Conservation (phyloP, 2,888 invertebrate species). For the Aphidius colemani region DNA sequence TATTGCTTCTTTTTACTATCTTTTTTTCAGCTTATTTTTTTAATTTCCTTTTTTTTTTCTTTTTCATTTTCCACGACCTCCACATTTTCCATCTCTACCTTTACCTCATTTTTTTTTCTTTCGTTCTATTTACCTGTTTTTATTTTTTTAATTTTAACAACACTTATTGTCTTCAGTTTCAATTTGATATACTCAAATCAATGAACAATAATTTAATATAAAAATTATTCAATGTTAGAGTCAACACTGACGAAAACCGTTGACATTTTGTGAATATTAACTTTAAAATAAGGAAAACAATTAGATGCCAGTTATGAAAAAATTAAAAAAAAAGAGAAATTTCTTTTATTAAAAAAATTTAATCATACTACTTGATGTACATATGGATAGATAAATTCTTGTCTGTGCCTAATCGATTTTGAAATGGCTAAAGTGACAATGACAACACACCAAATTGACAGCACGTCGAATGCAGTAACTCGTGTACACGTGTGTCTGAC, state of each 20-base stretch:
- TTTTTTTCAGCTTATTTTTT: conserved; percentile 9
- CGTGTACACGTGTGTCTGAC: conserved; percentile 28
- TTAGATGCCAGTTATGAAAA: neutral
- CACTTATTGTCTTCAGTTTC: conserved; percentile 12
- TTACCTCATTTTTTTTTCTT: conserved; percentile 2
- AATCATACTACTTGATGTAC: neutral
- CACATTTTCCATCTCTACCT: conserved; percentile 29
- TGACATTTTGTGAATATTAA: no score
- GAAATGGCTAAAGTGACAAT: conserved; percentile 42
- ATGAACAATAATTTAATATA: no score
- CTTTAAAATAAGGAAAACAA: neutral
- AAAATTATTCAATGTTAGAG: no score
- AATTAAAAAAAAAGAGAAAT: conserved; percentile 19
- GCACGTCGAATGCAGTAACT: conserved; percentile 54
- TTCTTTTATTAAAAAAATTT: conserved; percentile 14
- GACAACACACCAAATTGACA: conserved; percentile 50
- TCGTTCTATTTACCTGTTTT: neutral
- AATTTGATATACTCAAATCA: neutral
- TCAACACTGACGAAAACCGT: no score
- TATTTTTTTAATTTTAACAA: conserved; percentile 7
- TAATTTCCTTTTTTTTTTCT: conserved; percentile 20
- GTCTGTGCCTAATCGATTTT: conserved; percentile 54
- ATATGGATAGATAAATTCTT: conserved; percentile 26
- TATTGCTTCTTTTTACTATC: conserved; percentile 27
- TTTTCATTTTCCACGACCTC: neutral